phyloP scores from a whole-genome alignment of 2,113 vertebrate genomes.

The Oreochromis aureus region DNA sequence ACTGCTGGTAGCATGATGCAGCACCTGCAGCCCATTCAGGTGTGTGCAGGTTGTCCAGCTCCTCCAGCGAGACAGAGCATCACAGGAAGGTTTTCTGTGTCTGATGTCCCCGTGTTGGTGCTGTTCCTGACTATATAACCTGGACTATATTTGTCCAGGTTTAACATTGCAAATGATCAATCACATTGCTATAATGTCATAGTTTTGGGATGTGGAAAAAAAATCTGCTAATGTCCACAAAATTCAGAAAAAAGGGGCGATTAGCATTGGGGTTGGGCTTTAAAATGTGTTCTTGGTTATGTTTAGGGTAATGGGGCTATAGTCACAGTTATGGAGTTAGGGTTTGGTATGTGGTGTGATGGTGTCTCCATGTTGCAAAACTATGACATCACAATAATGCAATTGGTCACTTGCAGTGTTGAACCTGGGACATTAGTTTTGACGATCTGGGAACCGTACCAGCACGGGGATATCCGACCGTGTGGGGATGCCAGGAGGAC shows the following conservation, averaged over 20 bases:
- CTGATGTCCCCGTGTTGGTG: neutral
- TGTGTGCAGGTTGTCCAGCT: neutral
- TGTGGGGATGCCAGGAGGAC: neutral
- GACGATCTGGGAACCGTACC: neutral
- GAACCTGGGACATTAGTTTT: neutral
- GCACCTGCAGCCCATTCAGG: neutral
- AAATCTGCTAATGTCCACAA: accelerated
- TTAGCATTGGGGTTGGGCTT: neutral
- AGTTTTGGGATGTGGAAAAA: accelerated
- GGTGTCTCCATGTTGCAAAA: neutral
- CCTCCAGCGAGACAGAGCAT: neutral
- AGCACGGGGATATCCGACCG: accelerated
- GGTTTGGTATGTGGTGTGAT: neutral
- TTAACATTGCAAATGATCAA: neutral
- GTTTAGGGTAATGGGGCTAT: neutral
- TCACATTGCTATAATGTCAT: neutral
- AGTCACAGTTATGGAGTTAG: accelerated
- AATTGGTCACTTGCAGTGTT: neutral
- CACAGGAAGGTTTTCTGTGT: neutral
- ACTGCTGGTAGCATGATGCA: neutral
- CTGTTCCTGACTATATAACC: accelerated
- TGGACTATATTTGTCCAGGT: neutral
- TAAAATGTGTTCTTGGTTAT: neutral
- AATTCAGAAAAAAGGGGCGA: accelerated
- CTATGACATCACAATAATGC: neutral